These are phyloP conservation scores for Heliconius himera DNA, from an alignment of 1,140 invertebrate species.

Conservation along the genomic window DNA sequence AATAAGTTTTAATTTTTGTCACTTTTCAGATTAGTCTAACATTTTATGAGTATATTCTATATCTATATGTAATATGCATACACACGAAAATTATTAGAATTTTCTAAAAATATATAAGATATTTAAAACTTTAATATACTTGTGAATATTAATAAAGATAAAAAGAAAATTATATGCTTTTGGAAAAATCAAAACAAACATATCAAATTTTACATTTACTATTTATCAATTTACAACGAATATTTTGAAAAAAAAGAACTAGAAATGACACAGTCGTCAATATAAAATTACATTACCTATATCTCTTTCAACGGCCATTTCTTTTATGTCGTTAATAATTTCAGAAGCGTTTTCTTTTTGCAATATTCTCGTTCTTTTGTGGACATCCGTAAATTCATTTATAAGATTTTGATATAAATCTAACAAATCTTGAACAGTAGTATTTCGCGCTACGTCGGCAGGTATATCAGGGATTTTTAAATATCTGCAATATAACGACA, in stretches of 20 bases:
- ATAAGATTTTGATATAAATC: constrained; percentile 90
- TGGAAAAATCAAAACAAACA: too few species aligned
- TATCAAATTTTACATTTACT: too few species aligned
- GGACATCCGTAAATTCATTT: constrained; percentile 91
- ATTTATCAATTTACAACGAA: too few species aligned
- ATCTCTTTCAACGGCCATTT: constrained; percentile 94
- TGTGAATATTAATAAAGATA: too few species aligned
- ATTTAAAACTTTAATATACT: background rate
- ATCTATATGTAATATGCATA: too few species aligned
- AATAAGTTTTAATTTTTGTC: background rate
- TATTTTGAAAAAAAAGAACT: too few species aligned
- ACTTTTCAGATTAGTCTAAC: background rate
- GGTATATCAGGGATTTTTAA: constrained; percentile 88
- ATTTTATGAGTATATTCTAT: background rate
- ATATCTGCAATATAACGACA: constrained; percentile 54
- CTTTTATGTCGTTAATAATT: constrained; percentile 88
- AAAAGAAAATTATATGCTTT: too few species aligned
- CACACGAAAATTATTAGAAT: too few species aligned
- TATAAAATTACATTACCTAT: constrained; percentile 76
- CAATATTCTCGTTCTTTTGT: constrained; percentile 86
- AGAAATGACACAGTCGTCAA: too few species aligned
- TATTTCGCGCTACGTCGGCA: constrained; percentile 90
- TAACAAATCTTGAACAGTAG: constrained; percentile 87
- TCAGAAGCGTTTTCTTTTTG: constrained; percentile 85
- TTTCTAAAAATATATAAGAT: too few species aligned